These are phyloP conservation scores for Neomonachus schauinslandi DNA, from an alignment of 2,113 vertebrate species.

Conservation along the genomic window DNA sequence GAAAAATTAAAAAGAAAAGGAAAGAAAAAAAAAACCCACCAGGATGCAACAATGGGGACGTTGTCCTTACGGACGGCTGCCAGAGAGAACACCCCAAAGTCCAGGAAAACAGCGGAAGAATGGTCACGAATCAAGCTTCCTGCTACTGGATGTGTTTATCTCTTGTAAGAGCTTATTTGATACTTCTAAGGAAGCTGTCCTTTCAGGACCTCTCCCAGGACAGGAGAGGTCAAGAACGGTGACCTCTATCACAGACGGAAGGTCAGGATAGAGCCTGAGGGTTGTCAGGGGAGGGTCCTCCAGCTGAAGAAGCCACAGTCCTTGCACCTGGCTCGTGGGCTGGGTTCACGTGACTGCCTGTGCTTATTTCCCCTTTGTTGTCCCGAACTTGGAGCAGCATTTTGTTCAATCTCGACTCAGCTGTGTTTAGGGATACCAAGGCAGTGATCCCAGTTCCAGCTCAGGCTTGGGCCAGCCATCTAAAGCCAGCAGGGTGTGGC, in stretches of 20 bases:
- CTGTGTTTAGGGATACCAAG: conserved; percentile 13
- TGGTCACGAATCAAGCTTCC: neutral
- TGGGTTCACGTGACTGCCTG: neutral
- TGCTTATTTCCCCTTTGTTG: neutral
- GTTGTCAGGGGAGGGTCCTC: neutral
- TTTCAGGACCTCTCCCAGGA: neutral
- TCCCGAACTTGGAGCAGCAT: neutral
- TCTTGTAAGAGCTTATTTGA: neutral
- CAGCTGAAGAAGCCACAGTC: neutral
- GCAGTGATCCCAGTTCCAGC: neutral
- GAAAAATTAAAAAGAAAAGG: neutral
- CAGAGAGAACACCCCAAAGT: neutral
- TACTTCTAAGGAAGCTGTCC: neutral
- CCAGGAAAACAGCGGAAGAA: neutral
- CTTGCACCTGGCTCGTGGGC: neutral
- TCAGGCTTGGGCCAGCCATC: neutral
- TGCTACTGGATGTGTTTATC: too few relatives aligned
- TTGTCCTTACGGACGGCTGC: neutral
- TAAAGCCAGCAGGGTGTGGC: neutral
- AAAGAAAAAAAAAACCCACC: neutral
- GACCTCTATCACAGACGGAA: neutral
- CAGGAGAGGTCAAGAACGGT: neutral
- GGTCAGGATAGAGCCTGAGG: neutral
- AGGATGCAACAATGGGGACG: neutral
- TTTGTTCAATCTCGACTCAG: neutral